Conservation (phyloP, 2,888 invertebrate species). For the Scaptomyza polygonia region DNA sequence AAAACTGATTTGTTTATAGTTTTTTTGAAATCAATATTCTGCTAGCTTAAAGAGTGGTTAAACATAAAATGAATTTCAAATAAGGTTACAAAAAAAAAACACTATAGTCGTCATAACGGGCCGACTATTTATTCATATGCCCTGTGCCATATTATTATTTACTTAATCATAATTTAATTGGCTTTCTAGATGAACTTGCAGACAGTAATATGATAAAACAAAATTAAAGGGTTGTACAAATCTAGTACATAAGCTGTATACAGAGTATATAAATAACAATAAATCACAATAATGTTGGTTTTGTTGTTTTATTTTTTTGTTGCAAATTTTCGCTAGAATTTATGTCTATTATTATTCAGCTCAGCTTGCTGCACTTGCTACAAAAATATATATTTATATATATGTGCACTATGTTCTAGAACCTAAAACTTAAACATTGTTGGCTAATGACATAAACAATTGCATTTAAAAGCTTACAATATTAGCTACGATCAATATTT, state of each 20-base stretch:
- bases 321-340: conserved; percentile 73
- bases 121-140: conserved; percentile 51
- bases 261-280: conserved; percentile 67
- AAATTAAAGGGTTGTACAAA: not conserved
- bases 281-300: conserved; percentile 67
- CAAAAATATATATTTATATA: conserved; percentile 73
- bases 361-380: conserved; percentile 54
- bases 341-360: conserved; percentile 66
- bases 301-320: conserved; percentile 10
- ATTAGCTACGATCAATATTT: conserved; percentile 45
- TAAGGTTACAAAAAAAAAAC: conserved; percentile 49
- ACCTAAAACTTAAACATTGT: conserved; percentile 49
- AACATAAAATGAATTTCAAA: conserved; percentile 49
- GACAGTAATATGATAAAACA: not conserved
- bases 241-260: not conserved
- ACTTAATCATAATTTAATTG: conserved; percentile 2
- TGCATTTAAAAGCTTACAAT: conserved; percentile 54
- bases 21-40: conserved; percentile 41
- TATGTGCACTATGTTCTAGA: conserved; percentile 56
- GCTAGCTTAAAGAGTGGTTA: conserved; percentile 47
- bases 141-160: conserved; percentile 30
- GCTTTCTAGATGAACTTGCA: conserved; percentile 1
- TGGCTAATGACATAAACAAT: conserved; percentile 57
- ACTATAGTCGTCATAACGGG: conserved; percentile 37
- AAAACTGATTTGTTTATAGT: conserved; percentile 49